Evolutionary conservation across 2,888 invertebrate species (phyloP).

Genomic region (Prenolepis imparis): DNA sequence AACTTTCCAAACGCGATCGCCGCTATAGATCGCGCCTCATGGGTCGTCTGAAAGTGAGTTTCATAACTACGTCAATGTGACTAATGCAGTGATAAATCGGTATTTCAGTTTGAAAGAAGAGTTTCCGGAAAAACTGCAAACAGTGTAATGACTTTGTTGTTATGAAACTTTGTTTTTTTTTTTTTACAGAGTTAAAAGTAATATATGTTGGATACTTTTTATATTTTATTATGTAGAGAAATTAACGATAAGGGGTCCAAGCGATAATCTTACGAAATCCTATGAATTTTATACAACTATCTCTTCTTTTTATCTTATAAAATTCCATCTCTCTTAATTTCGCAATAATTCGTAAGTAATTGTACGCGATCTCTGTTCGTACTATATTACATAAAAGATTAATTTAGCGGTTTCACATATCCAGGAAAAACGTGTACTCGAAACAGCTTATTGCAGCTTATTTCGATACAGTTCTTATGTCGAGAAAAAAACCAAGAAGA

Average conservation of each 20-base stretch:
- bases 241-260: neutral
- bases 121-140: constrained; percentile 1
- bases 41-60: constrained; percentile 38
- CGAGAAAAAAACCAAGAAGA: constrained; percentile 12
- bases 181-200: neutral
- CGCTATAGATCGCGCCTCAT: constrained; percentile 10
- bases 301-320: neutral
- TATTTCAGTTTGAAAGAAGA: constrained; percentile 1
- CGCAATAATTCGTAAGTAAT: neutral
- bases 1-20: constrained; percentile 47
- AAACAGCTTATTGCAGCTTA: neutral
- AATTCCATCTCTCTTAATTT: neutral
- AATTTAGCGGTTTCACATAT: neutral
- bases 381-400: neutral
- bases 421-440: neutral
- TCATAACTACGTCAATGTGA: constrained; percentile 41
- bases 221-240: neutral
- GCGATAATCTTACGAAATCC: neutral
- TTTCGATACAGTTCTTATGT: constrained; percentile 17
- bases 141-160: constrained; percentile 16
- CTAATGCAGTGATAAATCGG: constrained; percentile 50
- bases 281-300: neutral
- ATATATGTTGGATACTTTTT: neutral
- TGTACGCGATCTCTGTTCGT: neutral
- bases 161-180: neutral